A percentile compares a stretch with the other conserved stretches of the same genome.
phyloP scores from a whole-genome alignment of 2,888 invertebrate species.

The Bimastos eiseni region DNA sequence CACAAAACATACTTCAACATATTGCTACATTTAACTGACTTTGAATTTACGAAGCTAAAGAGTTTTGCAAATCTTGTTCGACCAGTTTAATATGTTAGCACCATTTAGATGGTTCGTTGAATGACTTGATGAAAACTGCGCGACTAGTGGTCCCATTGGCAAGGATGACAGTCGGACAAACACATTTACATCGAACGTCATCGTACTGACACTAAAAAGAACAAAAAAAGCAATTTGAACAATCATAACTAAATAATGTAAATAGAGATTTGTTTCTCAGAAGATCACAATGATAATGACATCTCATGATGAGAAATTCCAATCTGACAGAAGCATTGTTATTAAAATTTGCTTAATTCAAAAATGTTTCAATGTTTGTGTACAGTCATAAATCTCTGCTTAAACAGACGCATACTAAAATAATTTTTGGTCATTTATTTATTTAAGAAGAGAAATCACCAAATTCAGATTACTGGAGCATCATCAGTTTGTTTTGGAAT shows the following conservation, averaged over 20 bases:
- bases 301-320: neutral
- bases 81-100: slow-evolving; percentile 1
- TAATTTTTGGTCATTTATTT: too few relatives aligned
- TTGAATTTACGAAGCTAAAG: neutral
- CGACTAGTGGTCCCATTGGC: slow-evolving; percentile 14
- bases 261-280: neutral
- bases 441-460: too few relatives aligned
- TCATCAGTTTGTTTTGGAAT: too few relatives aligned
- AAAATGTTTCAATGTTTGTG: too few relatives aligned
- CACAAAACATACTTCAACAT: neutral
- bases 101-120: neutral
- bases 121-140: neutral
- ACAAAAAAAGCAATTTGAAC: neutral
- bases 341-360: too few relatives aligned
- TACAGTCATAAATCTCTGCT: too few relatives aligned
- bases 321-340: too few relatives aligned
- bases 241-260: neutral
- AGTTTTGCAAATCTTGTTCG: neutral
- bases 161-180: neutral
- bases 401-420: too few relatives aligned
- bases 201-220: slow-evolving; percentile 21
- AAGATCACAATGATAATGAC: neutral
- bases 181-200: slow-evolving; percentile 29
- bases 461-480: too few relatives aligned
- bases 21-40: neutral